Percentiles rank a stretch among this genome's conserved stretches.
phyloP scores from a whole-genome alignment of 2,797 vertebrate species.

The Myripristis murdjan region DNA sequence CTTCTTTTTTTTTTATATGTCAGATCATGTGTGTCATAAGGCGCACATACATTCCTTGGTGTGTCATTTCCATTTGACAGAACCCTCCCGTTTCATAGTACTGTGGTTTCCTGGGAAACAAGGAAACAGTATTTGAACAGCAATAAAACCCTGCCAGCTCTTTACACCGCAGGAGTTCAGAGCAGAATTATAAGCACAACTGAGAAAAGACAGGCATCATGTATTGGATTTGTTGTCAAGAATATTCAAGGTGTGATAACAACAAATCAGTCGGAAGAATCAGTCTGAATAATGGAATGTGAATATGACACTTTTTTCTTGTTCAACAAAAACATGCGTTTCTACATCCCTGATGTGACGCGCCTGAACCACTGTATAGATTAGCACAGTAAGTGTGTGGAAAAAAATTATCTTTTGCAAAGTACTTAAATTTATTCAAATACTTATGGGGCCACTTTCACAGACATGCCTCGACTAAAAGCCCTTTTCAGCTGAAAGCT shows the following conservation, averaged over 20 bases:
- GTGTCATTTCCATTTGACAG: slow-evolving; percentile 19
- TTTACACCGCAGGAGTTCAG: slow-evolving; percentile 2
- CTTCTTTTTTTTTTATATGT: too few species aligned
- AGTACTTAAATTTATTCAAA: slow-evolving; percentile 25
- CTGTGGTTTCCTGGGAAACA: slow-evolving; percentile 49
- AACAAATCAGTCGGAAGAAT: too few species aligned
- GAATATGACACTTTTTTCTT: background rate
- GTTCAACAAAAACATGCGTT: background rate
- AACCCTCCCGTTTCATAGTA: slow-evolving; percentile 9
- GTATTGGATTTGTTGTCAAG: slow-evolving; percentile 30
- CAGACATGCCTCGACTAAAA: slow-evolving; percentile 14
- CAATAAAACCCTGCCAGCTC: slow-evolving; percentile 20
- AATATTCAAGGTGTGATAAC: slow-evolving; percentile 37
- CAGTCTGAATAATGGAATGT: background rate
- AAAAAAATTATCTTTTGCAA: too few species aligned
- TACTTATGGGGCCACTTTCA: slow-evolving; percentile 24
- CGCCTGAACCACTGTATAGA: background rate
- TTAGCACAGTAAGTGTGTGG: background rate
- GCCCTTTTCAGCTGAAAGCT: slow-evolving; percentile 35
- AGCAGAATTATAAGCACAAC: slow-evolving; percentile 8
- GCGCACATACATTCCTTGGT: too few species aligned
- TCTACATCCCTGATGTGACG: background rate
- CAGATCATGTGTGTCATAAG: too few species aligned
- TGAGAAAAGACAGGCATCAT: slow-evolving; percentile 8
- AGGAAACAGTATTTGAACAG: slow-evolving; percentile 53